Conservation (phyloP, 2,797 vertebrate species). For the Crypturellus tataupa region DNA sequence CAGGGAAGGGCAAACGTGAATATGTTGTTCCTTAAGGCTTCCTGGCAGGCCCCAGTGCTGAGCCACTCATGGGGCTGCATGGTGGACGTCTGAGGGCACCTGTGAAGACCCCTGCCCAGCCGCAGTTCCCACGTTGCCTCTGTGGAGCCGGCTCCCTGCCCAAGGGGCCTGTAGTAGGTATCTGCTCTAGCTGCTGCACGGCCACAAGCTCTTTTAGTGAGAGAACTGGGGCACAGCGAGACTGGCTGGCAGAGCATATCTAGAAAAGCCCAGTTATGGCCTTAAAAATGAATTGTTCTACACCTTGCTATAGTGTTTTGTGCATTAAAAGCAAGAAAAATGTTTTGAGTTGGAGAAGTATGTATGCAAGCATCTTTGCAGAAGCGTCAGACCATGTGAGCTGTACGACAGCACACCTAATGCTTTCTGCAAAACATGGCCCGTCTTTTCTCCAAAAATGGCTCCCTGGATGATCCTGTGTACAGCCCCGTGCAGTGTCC, state of each 20-base stretch:
- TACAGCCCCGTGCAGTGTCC: not conserved
- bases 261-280: not conserved
- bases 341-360: not conserved
- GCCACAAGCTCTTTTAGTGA: not conserved
- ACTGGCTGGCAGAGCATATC: not conserved
- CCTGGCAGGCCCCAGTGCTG: not conserved
- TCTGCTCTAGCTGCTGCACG: fast-evolving
- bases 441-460: not conserved
- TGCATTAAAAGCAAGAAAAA: not conserved
- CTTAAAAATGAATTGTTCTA: not conserved
- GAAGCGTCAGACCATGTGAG: not conserved
- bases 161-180: fast-evolving
- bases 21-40: not conserved
- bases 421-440: not conserved
- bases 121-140: fast-evolving
- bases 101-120: not conserved
- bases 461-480: not conserved
- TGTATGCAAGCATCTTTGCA: not conserved
- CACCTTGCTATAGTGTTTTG: not conserved
- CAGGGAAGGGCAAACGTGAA: not conserved
- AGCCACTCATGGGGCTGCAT: not conserved
- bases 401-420: not conserved
- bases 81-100: not conserved
- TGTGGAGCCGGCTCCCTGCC: not conserved
- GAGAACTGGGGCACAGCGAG: not conserved